These are phyloP conservation scores for Ormyrus pomaceus DNA, from an alignment of 2,888 invertebrate species.

Conservation along the genomic window DNA sequence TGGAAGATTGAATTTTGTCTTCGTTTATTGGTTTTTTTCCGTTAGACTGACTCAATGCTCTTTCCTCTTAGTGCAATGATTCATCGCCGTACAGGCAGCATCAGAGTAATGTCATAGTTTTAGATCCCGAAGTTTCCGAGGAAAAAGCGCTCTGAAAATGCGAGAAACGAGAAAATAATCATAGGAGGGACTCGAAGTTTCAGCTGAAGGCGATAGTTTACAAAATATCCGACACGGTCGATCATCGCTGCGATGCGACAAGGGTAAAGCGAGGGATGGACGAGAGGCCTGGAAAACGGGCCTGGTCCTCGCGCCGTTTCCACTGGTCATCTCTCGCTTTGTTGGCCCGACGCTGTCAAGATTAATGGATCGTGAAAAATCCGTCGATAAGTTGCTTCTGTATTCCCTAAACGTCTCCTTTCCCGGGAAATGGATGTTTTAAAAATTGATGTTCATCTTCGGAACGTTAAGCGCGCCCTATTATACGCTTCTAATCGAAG, in stretches of 20 bases:
- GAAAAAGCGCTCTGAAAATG: neutral
- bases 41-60: too few relatives aligned
- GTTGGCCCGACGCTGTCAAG: constrained; percentile 36
- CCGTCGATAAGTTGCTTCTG: constrained; percentile 1
- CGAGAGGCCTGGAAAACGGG: neutral
- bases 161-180: neutral
- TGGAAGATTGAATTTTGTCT: too few relatives aligned
- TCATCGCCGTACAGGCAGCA: too few relatives aligned
- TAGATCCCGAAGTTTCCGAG: too few relatives aligned
- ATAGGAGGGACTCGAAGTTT: neutral
- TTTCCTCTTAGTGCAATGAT: too few relatives aligned
- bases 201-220: constrained; percentile 14
- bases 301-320: neutral
- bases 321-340: constrained; percentile 21
- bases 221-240: constrained; percentile 21
- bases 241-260: neutral
- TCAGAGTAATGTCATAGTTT: too few relatives aligned
- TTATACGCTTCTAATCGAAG: too few relatives aligned
- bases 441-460: neutral
- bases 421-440: neutral
- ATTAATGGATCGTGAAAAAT: constrained; percentile 51
- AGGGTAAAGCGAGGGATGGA: neutral
- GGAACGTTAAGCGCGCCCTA: too few relatives aligned
- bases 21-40: too few relatives aligned
- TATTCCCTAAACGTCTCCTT: neutral